Evolutionary conservation across 2,888 invertebrate species (phyloP).

Genomic region (Pandemis cinnamomeana): DNA sequence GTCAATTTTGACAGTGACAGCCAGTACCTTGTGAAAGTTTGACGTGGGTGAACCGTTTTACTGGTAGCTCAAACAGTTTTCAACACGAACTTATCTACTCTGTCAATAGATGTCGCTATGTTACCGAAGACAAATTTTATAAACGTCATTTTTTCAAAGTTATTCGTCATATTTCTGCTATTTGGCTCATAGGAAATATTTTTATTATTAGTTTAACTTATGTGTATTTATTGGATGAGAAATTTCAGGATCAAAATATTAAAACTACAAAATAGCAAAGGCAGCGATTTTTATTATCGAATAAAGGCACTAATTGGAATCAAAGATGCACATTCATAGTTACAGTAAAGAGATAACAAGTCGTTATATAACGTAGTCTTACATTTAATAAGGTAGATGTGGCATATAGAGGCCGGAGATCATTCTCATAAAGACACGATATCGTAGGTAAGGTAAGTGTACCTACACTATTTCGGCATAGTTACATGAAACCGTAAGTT

Average conservation of each 20-base stretch:
- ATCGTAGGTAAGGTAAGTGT: neutral
- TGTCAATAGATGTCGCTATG: neutral
- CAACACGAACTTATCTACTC: neutral
- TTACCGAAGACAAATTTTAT: no score
- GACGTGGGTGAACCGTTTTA: neutral
- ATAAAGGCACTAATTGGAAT: slow-evolving; percentile 36
- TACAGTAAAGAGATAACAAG: slow-evolving; percentile 5
- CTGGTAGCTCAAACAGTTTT: neutral
- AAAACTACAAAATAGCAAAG: neutral
- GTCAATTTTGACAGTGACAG: neutral
- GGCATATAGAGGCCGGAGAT: neutral
- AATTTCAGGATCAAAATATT: neutral
- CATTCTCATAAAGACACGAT: neutral
- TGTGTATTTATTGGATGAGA: no score
- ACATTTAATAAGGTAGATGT: neutral
- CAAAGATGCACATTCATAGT: slow-evolving; percentile 19
- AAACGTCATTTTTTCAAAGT: no score
- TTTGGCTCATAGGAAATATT: no score
- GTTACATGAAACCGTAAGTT: no score
- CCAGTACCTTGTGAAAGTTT: neutral
- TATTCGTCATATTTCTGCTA: no score
- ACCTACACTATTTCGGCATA: no score
- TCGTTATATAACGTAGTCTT: neutral
- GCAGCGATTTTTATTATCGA: slow-evolving; percentile 30
- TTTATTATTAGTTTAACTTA: no score